Evolutionary conservation across 2,797 vertebrate genomes (phyloP).

Genomic region (Oreortyx pictus): DNA sequence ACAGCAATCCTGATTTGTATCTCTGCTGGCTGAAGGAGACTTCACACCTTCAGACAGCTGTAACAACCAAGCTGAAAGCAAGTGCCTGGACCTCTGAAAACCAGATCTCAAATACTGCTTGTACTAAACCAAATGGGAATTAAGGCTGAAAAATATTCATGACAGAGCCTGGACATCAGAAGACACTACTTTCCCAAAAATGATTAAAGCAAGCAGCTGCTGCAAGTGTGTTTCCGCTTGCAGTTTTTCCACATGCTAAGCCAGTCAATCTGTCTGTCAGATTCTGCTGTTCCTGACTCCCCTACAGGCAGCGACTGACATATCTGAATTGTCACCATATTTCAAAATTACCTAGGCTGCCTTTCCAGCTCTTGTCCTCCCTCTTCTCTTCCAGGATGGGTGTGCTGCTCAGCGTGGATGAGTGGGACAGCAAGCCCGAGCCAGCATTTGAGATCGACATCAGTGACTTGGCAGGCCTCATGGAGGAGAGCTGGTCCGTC

Average conservation of each 20-base stretch:
- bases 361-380: conserved; percentile 96
- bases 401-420: conserved; percentile 89
- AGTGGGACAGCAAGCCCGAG: conserved; percentile 90
- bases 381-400: conserved; percentile 94
- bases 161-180: neutral
- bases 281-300: neutral
- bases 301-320: fast-evolving
- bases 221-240: neutral
- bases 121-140: neutral
- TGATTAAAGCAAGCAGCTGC: neutral
- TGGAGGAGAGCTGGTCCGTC: conserved; percentile 88
- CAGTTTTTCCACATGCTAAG: neutral
- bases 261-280: neutral
- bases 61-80: neutral
- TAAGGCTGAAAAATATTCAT: neutral
- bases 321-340: neutral
- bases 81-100: neutral
- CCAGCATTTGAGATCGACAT: conserved; percentile 96
- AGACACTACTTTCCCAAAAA: neutral
- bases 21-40: neutral
- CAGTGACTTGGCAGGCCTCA: conserved; percentile 97
- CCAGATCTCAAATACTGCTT: neutral
- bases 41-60: neutral
- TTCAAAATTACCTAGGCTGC: conserved; percentile 89
- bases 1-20: neutral